phyloP scores from a whole-genome alignment of 2,113 vertebrate species.

The Mixornis gularis region DNA sequence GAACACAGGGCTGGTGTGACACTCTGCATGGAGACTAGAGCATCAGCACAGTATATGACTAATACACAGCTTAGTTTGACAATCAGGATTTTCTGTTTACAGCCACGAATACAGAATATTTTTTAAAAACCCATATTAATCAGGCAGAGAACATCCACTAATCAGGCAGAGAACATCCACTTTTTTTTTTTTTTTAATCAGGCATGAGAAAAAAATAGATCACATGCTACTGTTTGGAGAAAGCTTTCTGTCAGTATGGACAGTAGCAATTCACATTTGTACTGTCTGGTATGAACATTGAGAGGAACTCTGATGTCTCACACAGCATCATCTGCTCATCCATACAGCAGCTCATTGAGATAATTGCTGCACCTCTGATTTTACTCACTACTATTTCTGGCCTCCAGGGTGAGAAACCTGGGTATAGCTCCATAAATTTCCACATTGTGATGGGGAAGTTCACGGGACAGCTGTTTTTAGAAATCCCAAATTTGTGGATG shows the following conservation, averaged over 20 bases:
- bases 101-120: not conserved
- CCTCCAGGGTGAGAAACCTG: not conserved
- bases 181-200: not conserved
- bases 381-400: not conserved
- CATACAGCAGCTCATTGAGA: slow-evolving; percentile 43
- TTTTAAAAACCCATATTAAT: not conserved
- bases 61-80: not conserved
- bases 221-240: not conserved
- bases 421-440: not conserved
- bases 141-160: not conserved
- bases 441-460: not conserved
- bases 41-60: not conserved
- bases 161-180: not conserved
- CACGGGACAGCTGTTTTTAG: not conserved
- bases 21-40: not conserved
- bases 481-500: not conserved
- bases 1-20: not conserved
- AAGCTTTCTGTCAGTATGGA: not conserved
- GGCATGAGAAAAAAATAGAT: not conserved
- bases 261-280: not conserved
- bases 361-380: slow-evolving; percentile 25
- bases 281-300: not conserved
- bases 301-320: not conserved
- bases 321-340: slow-evolving; percentile 42
- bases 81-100: not conserved